Base-by-base conservation (phyloP, 2,888 invertebrate genomes). In the Lysandra bellargus region DNA sequence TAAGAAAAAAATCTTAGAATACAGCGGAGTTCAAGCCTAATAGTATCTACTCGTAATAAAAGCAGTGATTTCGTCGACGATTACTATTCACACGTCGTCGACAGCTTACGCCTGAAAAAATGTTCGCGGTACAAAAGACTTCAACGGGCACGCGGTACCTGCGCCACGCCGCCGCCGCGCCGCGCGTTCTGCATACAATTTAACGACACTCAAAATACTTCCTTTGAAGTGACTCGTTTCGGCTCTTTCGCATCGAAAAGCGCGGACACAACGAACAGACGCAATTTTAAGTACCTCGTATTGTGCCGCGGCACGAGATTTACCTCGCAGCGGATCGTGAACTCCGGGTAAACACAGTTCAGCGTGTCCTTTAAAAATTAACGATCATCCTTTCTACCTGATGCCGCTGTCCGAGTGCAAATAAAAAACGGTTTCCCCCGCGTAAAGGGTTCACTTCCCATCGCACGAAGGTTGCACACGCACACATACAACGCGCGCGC, bases 391-490 rank as follows among this genome's bases (percentile, higher is more conserved):
- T 93, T 92, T 92, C 91, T 94, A 95, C 95, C 95, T 95, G 95
- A 91, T 90, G 92, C 91, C 91, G 94, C 91, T 93, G 93, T 92
- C 94, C 95, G 92, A 94, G 91, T 91, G 93, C 95, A 94, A 93
- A 94, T 94, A 95, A 93, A 94, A 95, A 95, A 95, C 91, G 89
- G 92, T 92, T 92, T 92, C 93, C 89, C 89, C 91, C 88, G 88
- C 92, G 90, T 92, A 94, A 95, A 95, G 95, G 95, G 95, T 95
- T 95, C 92, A 95, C 94, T 95, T 95, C 95, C 95, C 95, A 95
- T 94, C 92, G 90, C 90, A 89, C 87, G 89, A 88, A 91, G 89
- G 89, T 90, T 91, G 90, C 88, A 88, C 90, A 88, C 87, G 88
- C 84, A 87, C 85, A 85, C 85, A 84, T 84, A 83, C 86, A 84